Conservation (phyloP, 2,113 vertebrate species). For the human region DNA sequence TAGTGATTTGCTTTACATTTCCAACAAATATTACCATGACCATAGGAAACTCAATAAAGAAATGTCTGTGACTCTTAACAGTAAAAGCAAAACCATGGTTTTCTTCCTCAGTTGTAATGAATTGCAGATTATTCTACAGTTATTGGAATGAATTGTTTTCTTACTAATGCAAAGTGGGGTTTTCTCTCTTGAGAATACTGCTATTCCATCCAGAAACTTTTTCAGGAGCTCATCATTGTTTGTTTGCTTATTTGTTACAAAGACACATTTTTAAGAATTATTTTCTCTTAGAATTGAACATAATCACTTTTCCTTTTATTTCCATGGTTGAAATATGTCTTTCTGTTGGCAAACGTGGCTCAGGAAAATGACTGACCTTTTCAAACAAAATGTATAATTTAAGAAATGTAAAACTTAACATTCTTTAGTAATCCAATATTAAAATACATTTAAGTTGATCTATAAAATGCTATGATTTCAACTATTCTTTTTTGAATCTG, state of each 20-base stretch:
- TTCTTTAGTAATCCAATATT: slow-evolving; percentile 91
- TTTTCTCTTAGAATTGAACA: slow-evolving; percentile 79
- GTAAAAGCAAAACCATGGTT: background rate
- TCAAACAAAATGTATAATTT: slow-evolving; percentile 94
- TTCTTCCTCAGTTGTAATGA: background rate
- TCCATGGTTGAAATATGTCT: slow-evolving; percentile 85
- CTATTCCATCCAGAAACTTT: slow-evolving; percentile 59
- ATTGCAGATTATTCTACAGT: background rate
- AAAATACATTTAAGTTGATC: slow-evolving; percentile 90
- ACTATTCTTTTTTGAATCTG: slow-evolving; percentile 90
- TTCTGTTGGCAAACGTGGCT: slow-evolving; percentile 82
- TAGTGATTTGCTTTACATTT: slow-evolving; percentile 62
- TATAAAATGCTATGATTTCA: slow-evolving; percentile 88
- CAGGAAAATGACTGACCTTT: slow-evolving; percentile 94
- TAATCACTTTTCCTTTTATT: slow-evolving; percentile 80
- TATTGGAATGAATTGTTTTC: slow-evolving; percentile 12
- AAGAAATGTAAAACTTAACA: slow-evolving; percentile 94
- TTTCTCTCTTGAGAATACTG: slow-evolving; percentile 11
- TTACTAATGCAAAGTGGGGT: background rate
- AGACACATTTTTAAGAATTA: slow-evolving; percentile 77
- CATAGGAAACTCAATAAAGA: slow-evolving; percentile 4
- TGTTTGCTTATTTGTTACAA: slow-evolving; percentile 54
- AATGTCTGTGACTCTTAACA: background rate
- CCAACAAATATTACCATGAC: slow-evolving; percentile 53
- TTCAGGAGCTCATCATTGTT: background rate